Base-by-base conservation (phyloP, 2,888 invertebrate species). In the Macaria notata region DNA sequence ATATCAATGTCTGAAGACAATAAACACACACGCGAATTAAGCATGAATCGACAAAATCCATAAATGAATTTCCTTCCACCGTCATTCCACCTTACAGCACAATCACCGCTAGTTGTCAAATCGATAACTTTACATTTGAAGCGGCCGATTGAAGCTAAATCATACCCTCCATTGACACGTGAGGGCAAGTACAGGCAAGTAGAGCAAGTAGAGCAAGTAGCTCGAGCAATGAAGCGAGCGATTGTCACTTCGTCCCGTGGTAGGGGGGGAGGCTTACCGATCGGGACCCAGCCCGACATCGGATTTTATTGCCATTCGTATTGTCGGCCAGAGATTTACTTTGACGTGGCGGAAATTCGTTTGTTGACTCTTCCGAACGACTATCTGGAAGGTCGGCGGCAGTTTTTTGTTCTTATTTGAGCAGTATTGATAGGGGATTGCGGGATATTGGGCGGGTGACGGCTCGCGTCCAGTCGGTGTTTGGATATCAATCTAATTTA, bases 271-370 rank as follows among this genome's bases (percentile, higher is more conserved):
- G 75, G 84, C 84, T 86, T 83, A 83, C 83, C 81, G 78, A 83
- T 84, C 80, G 78, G 53, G 46, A 49, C 78, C 78, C 78, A 72
- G 76, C 75, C 81, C 79, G 79, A 76, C 80, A 76, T 75, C 69
- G 88, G 89, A 86, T 89, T 90, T 88, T 85, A 86, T 84, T 88
- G 86, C 87, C 88, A 88, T 88, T 84, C 89, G 85, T 86, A 84
- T 87, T 89, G 87, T 86, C 86, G 83, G 75, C 75, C 78, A 79
- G 85, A 88, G 88, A 88, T 88, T 90, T 89, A 86, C 84, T 85
- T 84, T 88, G 89, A 89, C 88, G 79, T 80, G 82, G 86, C 72
- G 87, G 79, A 82, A 88, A 86, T 88, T 84, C 86, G 88, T 82
- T 85, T 84, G 86, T 85, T 84, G 83, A 81, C 83, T 84, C 78